Base-by-base conservation (phyloP, 2,113 vertebrate genomes). In the Dromiciops gliroides region DNA sequence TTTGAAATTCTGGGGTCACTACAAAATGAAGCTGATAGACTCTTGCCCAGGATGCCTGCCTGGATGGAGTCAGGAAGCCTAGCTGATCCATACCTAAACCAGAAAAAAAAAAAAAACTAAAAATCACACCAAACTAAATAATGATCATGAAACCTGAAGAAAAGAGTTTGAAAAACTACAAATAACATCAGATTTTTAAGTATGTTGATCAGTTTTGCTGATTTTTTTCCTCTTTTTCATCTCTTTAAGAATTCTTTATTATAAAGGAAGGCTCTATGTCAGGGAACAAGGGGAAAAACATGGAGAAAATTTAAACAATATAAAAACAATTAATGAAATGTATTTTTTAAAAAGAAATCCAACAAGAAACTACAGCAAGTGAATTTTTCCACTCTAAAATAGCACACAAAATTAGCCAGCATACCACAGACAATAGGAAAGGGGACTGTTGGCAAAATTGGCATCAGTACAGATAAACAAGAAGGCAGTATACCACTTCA, bases 111-210 rank as follows among this genome's bases (percentile, higher is more conserved):
- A 44, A 75, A 75, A 83, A 83, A 75, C 3, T 75, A 31, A 67
- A 31, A 67, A 83, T 83, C 67, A 92, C 22, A 95, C 10, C 24
- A 47, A 49, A 95, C 91, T 25, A 93, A 91, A 49, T 50, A 49
- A 51, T 93, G 67, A 44, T 23, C 67, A 44, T 23, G 6, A 44
- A 83, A 83, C 23, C 67, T 83, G 16, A 83, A 44, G 5, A 44
- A 23, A 83, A 44, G n/a, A n/a, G 37, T 23, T 83, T 83, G 28
- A 44, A 83, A n/a, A n/a, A 44, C 37, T 23, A 1, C 6, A 44
- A 23, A 83, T 75, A 75, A 75, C 6, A n/a, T 75, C 53, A 31
- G 28, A 14, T 12, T 37, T n/a, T 75, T 60, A 1, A 67, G 16
- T 44, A 37, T 67, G 37, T 83, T 44, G 23, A 44, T 2, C 19